These are phyloP conservation scores for Mesodorylaimus sp. DNA, from an alignment of 2,888 invertebrate genomes.

Conservation along the genomic window DNA sequence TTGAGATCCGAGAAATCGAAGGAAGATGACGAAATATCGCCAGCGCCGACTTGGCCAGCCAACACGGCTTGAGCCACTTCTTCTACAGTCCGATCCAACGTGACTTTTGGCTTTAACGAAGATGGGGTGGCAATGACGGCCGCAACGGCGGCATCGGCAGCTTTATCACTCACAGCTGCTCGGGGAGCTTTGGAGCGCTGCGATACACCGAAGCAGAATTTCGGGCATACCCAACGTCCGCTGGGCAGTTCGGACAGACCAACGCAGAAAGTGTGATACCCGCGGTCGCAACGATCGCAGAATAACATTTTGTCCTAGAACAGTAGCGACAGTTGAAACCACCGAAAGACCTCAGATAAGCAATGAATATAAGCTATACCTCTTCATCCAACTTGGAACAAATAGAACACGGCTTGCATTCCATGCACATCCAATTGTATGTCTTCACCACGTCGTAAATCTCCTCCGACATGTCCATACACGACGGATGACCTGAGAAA, in stretches of 20 bases:
- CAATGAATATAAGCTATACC: conserved; percentile 23
- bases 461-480: conserved; percentile 61
- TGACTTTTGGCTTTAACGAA: too few species aligned
- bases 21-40: too few species aligned
- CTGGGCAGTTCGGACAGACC: conserved; percentile 57
- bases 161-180: too few species aligned
- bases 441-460: conserved; percentile 58
- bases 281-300: conserved; percentile 82
- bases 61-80: too few species aligned
- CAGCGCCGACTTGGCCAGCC: too few species aligned
- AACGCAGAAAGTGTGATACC: conserved; percentile 78
- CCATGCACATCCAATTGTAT: conserved; percentile 81
- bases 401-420: conserved; percentile 70
- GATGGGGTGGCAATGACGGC: too few species aligned
- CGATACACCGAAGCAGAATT: too few species aligned
- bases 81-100: too few species aligned
- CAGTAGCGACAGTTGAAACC: conserved; percentile 1
- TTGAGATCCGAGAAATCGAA: too few species aligned
- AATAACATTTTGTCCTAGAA: conserved; percentile 64
- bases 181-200: too few species aligned
- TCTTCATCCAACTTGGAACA: conserved; percentile 63
- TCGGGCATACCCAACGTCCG: conserved; percentile 68
- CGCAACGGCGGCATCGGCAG: too few species aligned
- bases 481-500: conserved; percentile 49
- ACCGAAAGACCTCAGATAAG: too few species aligned